phyloP scores from a whole-genome alignment of 2,888 invertebrate species.

The Hydropsyche betteni region DNA sequence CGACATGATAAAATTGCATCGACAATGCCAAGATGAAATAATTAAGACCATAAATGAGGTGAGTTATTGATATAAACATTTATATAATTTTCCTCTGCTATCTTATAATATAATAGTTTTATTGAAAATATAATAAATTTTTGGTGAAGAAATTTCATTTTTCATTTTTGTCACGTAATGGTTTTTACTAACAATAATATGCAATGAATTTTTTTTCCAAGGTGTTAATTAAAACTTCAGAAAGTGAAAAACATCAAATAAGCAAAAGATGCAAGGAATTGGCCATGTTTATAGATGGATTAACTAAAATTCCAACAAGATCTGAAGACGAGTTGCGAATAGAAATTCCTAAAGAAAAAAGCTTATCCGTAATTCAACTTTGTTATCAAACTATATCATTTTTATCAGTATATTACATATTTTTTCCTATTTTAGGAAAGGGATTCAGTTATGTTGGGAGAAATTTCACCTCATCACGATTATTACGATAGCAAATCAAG shows the following conservation, averaged over 20 bases:
- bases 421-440: constrained; percentile 69
- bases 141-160: constrained; percentile 2
- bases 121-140: constrained; percentile 12
- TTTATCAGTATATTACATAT: constrained; percentile 48
- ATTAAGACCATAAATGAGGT: constrained; percentile 75
- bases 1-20: constrained; percentile 69
- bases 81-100: constrained; percentile 53
- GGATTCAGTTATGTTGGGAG: constrained; percentile 84
- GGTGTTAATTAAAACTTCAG: constrained; percentile 64
- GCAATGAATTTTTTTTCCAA: background rate
- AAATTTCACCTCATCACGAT: constrained; percentile 86
- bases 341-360: constrained; percentile 68
- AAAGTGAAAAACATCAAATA: constrained; percentile 71
- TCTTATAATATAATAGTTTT: constrained; percentile 39
- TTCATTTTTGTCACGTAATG: background rate
- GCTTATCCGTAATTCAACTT: constrained; percentile 66
- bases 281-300: constrained; percentile 77
- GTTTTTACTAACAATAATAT: too few relatives aligned
- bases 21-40: constrained; percentile 73
- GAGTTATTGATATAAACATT: constrained; percentile 51
- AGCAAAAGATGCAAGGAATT: constrained; percentile 76
- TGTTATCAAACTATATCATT: background rate
- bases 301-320: constrained; percentile 74
- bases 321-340: constrained; percentile 67
- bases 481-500: constrained; percentile 82